A percentile compares a stretch with the other conserved stretches of the same genome.
phyloP scores from a whole-genome alignment of 2,888 invertebrate genomes.

The Noctua janthe region DNA sequence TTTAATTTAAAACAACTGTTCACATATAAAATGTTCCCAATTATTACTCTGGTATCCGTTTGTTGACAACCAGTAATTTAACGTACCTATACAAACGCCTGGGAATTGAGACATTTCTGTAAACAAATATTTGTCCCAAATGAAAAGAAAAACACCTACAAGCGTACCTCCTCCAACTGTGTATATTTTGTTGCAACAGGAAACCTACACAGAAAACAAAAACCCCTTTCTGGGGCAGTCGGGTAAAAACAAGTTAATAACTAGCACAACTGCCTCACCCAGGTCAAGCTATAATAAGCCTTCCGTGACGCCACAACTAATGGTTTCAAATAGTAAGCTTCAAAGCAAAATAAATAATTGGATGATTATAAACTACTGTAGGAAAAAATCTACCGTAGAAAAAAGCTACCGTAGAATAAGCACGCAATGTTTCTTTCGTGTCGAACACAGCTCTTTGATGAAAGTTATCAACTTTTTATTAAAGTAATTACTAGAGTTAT shows the following conservation, averaged over 20 bases:
- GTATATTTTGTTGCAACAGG: slow-evolving; percentile 9
- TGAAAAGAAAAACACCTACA: background rate
- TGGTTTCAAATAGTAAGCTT: slow-evolving; percentile 55
- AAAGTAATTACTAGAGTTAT: slow-evolving; percentile 16
- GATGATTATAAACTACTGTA: slow-evolving; percentile 48
- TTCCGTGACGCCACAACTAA: slow-evolving; percentile 58
- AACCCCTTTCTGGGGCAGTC: background rate
- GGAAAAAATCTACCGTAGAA: slow-evolving; percentile 19
- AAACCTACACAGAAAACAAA: slow-evolving; percentile 1
- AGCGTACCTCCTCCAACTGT: slow-evolving; percentile 1
- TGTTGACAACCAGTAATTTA: background rate
- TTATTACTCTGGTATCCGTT: background rate
- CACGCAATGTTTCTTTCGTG: slow-evolving; percentile 51
- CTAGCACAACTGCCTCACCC: slow-evolving; percentile 19
- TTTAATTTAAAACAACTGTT: background rate
- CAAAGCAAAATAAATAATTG: slow-evolving; percentile 53
- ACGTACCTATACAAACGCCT: background rate
- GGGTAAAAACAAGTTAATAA: slow-evolving; percentile 17
- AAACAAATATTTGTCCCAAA: background rate
- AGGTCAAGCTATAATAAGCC: slow-evolving; percentile 56
- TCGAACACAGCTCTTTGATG: slow-evolving; percentile 37
- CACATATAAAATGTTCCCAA: background rate
- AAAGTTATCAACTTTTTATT: slow-evolving; percentile 39
- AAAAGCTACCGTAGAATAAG: slow-evolving; percentile 28
- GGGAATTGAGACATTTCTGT: background rate